Evolutionary conservation across 2,113 vertebrate genomes (phyloP), one percentile per base, ranked within the genome.

Genomic region (Lophius piscatorius): DNA sequence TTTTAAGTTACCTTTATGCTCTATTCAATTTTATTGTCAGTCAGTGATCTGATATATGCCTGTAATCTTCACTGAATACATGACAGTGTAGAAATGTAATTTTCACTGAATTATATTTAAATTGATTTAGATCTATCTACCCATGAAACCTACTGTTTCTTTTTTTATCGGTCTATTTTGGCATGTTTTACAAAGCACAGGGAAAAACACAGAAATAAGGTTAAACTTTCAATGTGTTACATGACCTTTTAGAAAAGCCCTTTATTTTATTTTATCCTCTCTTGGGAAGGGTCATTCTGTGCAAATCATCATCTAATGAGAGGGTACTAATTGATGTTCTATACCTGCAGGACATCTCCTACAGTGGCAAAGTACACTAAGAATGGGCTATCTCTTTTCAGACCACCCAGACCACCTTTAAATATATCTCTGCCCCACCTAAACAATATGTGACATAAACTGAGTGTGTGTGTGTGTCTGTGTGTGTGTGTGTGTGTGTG

Each of bases 271-370:
- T 73, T 59, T 76, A 42, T 29, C 5, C 72, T 71, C 85, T 63
- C 68, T 7, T 13, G 75, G 58, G 78, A 80, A 46, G 51, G 39
- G 57, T 66, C 65, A 64, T 65, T 75, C 60, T 77, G 63, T 66
- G 74, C 61, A 78, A 82, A 83, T 82, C 66, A 69, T 68, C 80
- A 67, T 78, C 74, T 85, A 86, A 86, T 68, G 77, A 82, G 81
- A 85, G 80, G 84, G 85, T 80, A 89, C 77, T 89, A 84, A 89
- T 85, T 90, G 88, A 89, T 91, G 84, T 39, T 64, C 64, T 69
- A 26, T 54, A 88, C 82, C 84, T 81, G 82, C 69, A 76, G 72
- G 72, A 78, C 61, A 65, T 64, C 67, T 68, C 72, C 59, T 50
- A 46, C 16, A 58, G 63, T 73, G 64, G 31, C 3, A 57, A 26